A percentile compares a stretch with the other conserved stretches of the same genome.
Evolutionary conservation across 37 sponge, comb jelly and placozoan genomes (phyloP).

Genomic region (Corticium candelabrum): DNA sequence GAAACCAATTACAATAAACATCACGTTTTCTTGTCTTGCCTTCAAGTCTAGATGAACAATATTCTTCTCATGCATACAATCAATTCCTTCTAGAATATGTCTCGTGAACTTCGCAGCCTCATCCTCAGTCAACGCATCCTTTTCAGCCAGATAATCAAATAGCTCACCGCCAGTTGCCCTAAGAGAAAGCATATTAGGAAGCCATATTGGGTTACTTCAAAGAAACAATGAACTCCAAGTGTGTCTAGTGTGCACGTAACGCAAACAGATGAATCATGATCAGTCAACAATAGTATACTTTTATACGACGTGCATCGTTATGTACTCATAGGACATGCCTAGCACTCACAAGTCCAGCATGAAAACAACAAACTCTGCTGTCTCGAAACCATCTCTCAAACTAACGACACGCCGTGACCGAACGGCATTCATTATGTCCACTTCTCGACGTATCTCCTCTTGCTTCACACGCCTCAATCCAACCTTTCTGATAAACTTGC

Average conservation of each 20-base stretch:
- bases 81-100: slow-evolving; percentile 47
- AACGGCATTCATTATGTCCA: slow-evolving; percentile 19
- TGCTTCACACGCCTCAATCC: background rate
- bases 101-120: slow-evolving; percentile 48
- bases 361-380: background rate
- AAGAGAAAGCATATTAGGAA: background rate
- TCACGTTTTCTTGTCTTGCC: slow-evolving; percentile 20
- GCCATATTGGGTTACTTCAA: no score
- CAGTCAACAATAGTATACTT: no score
- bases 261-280: no score
- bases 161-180: slow-evolving; percentile 76
- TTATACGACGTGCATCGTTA: no score
- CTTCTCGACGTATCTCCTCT: slow-evolving; percentile 58
- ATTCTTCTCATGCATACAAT: slow-evolving; percentile 37
- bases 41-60: slow-evolving; percentile 79
- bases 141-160: slow-evolving; percentile 64
- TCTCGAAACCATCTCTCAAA: background rate
- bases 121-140: slow-evolving; percentile 53
- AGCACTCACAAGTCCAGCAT: background rate
- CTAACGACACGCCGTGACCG: background rate
- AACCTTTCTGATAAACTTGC: slow-evolving; percentile 3
- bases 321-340: no score
- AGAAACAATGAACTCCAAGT: no score
- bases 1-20: background rate
- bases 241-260: no score